Evolutionary conservation across 1,140 invertebrate genomes (phyloP), one percentile per base, ranked within the genome.

Genomic region (Drosophila sturtevanti): DNA sequence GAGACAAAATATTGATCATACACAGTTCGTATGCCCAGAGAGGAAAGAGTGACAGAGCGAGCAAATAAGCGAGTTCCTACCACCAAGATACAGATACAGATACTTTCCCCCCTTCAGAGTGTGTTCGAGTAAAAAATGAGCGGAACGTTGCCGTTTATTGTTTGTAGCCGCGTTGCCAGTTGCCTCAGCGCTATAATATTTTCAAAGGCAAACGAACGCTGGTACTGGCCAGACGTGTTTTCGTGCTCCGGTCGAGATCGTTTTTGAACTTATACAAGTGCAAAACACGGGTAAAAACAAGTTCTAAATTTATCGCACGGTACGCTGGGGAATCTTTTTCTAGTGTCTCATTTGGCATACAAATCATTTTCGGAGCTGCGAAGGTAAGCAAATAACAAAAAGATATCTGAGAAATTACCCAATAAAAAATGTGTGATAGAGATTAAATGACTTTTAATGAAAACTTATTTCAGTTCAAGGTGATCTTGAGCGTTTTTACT

Each of bases 291-390:
- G 68, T 69, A 82, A 74, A 79, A 87, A 87, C 85, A 89, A 87
- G 84, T 87, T 87, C 84, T 87, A 87, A 89, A 80, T 84, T 84
- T 87, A 87, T 72, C 79, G 72, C 76, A 79, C 79, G 68, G 66
- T 75, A 76, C 78, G 75, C 75, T 22, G 78, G 68, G 65, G 79
- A 82, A 66, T 87, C 82, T 78, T 68, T 59, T 64, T 79, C 63
- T 77, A 34, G 72, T 77, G 74, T 77, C 73, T 48, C 41, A 21
- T 73, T 77, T 79, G 65, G 61, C 77, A 82, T 79, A 69, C 71
- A 72, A 82, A 79, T 62, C 62, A 55, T 70, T 85, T 79, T 72
- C 68, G 77, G 77, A 82, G 68, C 82, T 72, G 71, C 48, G 77
- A 89, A 89, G 84, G 84, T 87, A 89, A 87, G 85, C 77, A 59